Evolutionary conservation across 2,797 vertebrate species (phyloP).

Genomic region (Meda fulgida): DNA sequence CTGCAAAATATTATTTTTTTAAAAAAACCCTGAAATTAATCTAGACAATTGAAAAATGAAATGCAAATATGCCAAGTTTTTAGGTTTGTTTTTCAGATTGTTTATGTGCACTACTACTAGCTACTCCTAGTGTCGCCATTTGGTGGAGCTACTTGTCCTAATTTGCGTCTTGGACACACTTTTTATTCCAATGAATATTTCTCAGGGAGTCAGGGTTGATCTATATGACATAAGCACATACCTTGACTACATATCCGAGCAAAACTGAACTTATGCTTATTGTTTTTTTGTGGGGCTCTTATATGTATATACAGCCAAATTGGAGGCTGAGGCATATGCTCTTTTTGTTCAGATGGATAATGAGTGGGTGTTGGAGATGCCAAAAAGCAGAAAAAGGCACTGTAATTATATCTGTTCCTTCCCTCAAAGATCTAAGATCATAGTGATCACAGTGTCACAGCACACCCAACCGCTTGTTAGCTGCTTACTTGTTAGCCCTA

Average conservation of each 20-base stretch:
- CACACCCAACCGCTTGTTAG: slow-evolving; percentile 71
- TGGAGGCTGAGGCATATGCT: slow-evolving; percentile 66
- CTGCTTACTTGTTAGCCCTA: slow-evolving; percentile 64
- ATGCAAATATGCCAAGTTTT: too few species aligned
- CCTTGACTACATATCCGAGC: background rate
- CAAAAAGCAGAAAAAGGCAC: slow-evolving; percentile 72
- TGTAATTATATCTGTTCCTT: slow-evolving; percentile 76
- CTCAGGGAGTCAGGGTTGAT: too few species aligned
- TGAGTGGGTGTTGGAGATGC: slow-evolving; percentile 75
- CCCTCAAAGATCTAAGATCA: slow-evolving; percentile 68
- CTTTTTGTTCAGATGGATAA: slow-evolving; percentile 77
- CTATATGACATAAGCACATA: background rate
- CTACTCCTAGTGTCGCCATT: slow-evolving; percentile 34
- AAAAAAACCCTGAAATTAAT: too few species aligned
- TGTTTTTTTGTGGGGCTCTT: slow-evolving; percentile 55
- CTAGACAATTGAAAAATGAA: too few species aligned
- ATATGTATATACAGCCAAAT: slow-evolving; percentile 74
- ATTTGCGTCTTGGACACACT: background rate
- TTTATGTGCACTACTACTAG: background rate
- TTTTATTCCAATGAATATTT: background rate
- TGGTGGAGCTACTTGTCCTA: slow-evolving; percentile 59
- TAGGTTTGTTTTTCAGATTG: too few species aligned
- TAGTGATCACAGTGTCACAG: slow-evolving; percentile 69
- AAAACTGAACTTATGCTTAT: slow-evolving; percentile 52
- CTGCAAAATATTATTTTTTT: too few species aligned